Evolutionary conservation across 2,113 vertebrate genomes (phyloP).

Genomic region (Rhynchomys soricoides): DNA sequence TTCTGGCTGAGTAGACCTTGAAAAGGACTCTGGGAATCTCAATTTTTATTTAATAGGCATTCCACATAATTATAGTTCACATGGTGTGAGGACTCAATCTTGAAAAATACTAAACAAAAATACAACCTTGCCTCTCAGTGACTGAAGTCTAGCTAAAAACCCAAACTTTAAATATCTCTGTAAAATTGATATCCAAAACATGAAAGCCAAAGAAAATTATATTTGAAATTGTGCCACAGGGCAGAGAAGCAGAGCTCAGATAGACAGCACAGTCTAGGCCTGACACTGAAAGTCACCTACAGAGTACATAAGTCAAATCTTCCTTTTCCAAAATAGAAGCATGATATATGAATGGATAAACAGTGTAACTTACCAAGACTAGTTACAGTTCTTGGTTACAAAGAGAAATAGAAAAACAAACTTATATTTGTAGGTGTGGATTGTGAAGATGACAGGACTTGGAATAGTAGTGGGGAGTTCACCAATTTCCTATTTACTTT

Average conservation of each 20-base stretch:
- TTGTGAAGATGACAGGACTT: neutral
- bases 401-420: neutral
- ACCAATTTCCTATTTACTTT: neutral
- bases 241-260: neutral
- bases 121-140: neutral
- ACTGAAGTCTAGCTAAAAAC: neutral
- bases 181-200: neutral
- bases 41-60: conserved; percentile 29
- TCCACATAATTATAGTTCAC: neutral
- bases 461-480: neutral
- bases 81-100: neutral
- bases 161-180: neutral
- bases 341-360: neutral
- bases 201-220: neutral
- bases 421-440: neutral
- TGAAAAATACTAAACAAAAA: conserved; percentile 16
- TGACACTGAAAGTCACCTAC: neutral
- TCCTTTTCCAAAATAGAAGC: neutral
- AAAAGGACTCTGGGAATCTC: neutral
- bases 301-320: neutral
- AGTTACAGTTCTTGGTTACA: neutral
- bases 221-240: neutral
- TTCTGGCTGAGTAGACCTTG: neutral
- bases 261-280: no score
- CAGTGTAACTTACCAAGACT: neutral